These are phyloP conservation scores for Oncopeltus fasciatus DNA, from an alignment of 1,140 invertebrate genomes.

Conservation along the genomic window DNA sequence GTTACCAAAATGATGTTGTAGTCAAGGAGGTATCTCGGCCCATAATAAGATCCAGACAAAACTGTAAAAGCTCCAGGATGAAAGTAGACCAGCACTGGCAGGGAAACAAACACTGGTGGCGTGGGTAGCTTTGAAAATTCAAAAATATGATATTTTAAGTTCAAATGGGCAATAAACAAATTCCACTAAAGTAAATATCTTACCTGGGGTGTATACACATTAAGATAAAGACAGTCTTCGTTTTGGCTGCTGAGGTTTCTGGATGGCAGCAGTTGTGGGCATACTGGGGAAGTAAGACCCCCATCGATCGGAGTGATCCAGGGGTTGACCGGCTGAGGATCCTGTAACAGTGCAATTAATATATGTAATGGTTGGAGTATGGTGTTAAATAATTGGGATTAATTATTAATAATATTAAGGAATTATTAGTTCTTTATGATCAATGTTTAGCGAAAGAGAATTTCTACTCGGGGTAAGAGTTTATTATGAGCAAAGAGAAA, in stretches of 20 bases:
- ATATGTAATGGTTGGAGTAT: too few relatives aligned
- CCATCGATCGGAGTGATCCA: not conserved
- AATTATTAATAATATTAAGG: too few relatives aligned
- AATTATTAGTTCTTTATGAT: too few relatives aligned
- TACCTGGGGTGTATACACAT: not conserved
- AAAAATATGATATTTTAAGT: not conserved
- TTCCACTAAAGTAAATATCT: not conserved
- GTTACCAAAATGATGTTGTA: constrained; percentile 43
- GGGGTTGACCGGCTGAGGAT: not conserved
- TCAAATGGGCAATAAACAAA: not conserved
- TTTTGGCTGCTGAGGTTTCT: not conserved
- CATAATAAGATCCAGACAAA: constrained; percentile 29
- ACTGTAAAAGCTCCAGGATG: constrained; percentile 44
- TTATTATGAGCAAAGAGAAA: too few relatives aligned
- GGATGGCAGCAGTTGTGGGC: not conserved
- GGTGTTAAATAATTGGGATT: too few relatives aligned
- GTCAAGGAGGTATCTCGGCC: constrained; percentile 38
- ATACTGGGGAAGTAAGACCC: not conserved
- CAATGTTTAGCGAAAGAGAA: too few relatives aligned
- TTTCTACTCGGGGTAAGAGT: too few relatives aligned
- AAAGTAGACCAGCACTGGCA: constrained; percentile 44
- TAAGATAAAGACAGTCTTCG: not conserved
- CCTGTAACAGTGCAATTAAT: not conserved
- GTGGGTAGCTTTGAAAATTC: not conserved
- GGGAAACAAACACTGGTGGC: not conserved